Base-by-base conservation (phyloP, 2,113 vertebrate genomes). In the Nothocercus julius region DNA sequence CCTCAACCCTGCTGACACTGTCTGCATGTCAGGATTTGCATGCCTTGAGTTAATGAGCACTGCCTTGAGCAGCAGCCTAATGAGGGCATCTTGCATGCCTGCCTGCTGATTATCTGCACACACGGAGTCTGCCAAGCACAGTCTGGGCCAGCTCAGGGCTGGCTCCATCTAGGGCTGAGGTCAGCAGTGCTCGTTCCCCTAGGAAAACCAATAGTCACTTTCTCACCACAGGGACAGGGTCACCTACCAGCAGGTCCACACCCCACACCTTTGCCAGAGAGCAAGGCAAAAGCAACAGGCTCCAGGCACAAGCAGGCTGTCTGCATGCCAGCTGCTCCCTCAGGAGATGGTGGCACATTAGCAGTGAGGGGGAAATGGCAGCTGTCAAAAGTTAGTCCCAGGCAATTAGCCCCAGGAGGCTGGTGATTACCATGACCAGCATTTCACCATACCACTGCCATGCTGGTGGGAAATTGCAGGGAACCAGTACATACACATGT, bases 391-490 rank as follows among this genome's bases (percentile, higher is more conserved):
- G 74, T 74, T 45, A 40, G 82, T 92, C 84, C 59, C 30, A 56
- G 72, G 86, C 93, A 79, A 49, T 82, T 24, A 89, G 91, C 88
- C 78, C 42, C 64, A 14, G 54, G 88, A 63, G 87, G 36, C 51
- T 0, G 2, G 72, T 17, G 68, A 77, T 62, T 9, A 76, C 80
- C 72, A 11, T 8, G 0, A 53, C 32, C 79, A 89, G 1, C 10
- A 21, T 17, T 75, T 15, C 3, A 4, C 79, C 9, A 34, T 7
- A 32, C 64, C 9, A 7, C 20, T 91, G 70, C 62, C 82, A 75
- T 54, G 77, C 78, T 66, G 51, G 63, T 58, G 59, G 56, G 54
- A 81, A 86, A 59, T 54, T 54, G 74, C 75, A 59, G 72, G 47
- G 63, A 77, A 53, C 30, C 74, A 38, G 63, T 3, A 58, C 64